Evolutionary conservation across 2,797 vertebrate genomes (phyloP).

Genomic region (Diplodus sargus): DNA sequence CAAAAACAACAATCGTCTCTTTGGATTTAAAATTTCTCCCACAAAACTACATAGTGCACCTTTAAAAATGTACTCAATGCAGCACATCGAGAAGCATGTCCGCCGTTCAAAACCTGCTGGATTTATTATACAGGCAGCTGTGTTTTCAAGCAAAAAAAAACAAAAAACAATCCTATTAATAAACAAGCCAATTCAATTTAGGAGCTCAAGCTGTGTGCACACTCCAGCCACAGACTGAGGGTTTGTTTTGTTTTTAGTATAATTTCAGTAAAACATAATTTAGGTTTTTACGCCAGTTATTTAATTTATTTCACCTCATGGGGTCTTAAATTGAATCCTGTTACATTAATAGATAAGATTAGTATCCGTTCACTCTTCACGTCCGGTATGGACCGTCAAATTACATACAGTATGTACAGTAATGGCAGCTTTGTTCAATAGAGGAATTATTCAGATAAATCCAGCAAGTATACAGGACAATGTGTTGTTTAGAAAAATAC

Average conservation of each 20-base stretch:
- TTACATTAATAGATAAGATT: conserved; percentile 51
- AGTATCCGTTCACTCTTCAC: conserved; percentile 40
- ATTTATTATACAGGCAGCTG: conserved; percentile 35
- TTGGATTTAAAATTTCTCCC: too few relatives aligned
- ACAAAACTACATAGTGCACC: too few relatives aligned
- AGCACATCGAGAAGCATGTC: neutral
- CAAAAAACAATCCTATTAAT: conserved; percentile 18
- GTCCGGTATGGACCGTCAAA: conserved; percentile 41
- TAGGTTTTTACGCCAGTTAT: conserved; percentile 33
- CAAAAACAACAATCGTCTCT: too few relatives aligned
- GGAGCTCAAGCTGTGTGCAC: conserved; percentile 42
- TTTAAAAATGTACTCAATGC: conserved; percentile 15
- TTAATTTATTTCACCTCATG: conserved; percentile 51
- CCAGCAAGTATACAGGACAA: neutral
- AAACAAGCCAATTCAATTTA: conserved; percentile 26
- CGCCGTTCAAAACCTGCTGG: conserved; percentile 26
- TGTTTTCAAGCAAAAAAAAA: conserved; percentile 20
- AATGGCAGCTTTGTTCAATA: conserved; percentile 42
- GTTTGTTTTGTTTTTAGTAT: conserved; percentile 7
- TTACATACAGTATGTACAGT: conserved; percentile 37
- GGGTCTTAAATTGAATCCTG: conserved; percentile 51
- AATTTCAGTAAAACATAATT: conserved; percentile 54
- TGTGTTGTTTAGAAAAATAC: conserved; percentile 13
- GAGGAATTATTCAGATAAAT: conserved; percentile 14
- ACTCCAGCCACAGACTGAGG: conserved; percentile 36